Percentiles rank a stretch among this genome's conserved stretches.
phyloP scores from a whole-genome alignment of 2,113 vertebrate genomes.

The human region DNA sequence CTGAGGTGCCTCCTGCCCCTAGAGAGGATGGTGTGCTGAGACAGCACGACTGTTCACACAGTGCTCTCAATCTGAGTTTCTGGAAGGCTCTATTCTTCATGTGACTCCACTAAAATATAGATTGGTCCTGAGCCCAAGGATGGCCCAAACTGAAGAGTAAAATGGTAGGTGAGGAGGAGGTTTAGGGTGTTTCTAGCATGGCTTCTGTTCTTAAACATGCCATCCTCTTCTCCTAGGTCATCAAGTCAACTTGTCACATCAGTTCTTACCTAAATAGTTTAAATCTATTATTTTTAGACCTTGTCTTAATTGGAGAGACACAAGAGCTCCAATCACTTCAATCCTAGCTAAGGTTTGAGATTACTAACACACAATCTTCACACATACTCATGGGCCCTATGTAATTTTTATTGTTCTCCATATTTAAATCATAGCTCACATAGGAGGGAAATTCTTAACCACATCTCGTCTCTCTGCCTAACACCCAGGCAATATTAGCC shows the following conservation, averaged over 20 bases:
- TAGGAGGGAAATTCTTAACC: not conserved
- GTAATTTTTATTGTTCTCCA: not conserved
- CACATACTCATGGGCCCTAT: accelerated
- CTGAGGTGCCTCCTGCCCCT: accelerated
- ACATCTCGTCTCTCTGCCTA: not conserved
- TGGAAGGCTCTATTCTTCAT: not conserved
- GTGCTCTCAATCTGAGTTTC: not conserved
- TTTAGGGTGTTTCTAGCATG: not conserved
- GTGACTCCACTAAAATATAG: accelerated
- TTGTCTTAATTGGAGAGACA: not conserved
- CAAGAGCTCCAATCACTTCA: not conserved
- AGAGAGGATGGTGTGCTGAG: accelerated
- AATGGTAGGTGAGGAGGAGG: not conserved
- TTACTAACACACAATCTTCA: not conserved
- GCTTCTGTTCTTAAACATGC: not conserved
- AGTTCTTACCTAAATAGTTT: not conserved
- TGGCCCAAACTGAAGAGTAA: not conserved
- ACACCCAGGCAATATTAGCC: not conserved
- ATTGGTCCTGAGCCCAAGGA: not conserved
- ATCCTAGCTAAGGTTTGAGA: not conserved
- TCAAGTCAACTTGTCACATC: not conserved
- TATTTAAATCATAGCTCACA: not conserved
- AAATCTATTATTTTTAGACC: too few species aligned
- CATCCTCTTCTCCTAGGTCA: not conserved
- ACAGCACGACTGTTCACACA: not conserved